These are phyloP conservation scores for Melinopterus prodromus DNA, from an alignment of 2,888 invertebrate genomes.

Conservation along the genomic window DNA sequence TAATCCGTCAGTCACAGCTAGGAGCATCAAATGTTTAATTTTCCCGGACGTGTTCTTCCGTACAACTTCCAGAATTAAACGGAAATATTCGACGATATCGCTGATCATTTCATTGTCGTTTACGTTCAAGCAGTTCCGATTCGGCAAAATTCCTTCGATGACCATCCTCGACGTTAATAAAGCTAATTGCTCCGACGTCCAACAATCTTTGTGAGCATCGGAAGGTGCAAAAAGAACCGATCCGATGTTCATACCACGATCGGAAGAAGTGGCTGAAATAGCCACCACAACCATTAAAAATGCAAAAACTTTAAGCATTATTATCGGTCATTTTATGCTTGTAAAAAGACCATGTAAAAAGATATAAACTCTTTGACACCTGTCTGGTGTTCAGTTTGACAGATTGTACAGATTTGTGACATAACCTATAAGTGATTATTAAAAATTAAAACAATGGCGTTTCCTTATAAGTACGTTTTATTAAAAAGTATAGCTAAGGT, in stretches of 20 bases:
- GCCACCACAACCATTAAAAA: neutral
- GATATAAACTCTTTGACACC: no score
- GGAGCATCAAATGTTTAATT: constrained; percentile 54
- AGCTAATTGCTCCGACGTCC: constrained; percentile 55
- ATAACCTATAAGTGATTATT: neutral
- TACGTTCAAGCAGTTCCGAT: constrained; percentile 45
- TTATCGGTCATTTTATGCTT: neutral
- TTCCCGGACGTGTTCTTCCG: constrained; percentile 50
- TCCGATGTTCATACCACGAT: constrained; percentile 45
- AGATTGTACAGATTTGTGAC: no score
- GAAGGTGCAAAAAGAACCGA: constrained; percentile 56
- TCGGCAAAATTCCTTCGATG: constrained; percentile 55
- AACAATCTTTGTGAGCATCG: constrained; percentile 55
- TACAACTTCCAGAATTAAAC: constrained; percentile 51
- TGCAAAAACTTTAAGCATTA: neutral
- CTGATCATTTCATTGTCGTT: constrained; percentile 54
- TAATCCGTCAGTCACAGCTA: constrained; percentile 56
- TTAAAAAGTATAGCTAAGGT: constrained; percentile 33
- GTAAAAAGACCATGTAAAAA: no score
- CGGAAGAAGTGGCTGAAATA: neutral
- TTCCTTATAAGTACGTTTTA: neutral
- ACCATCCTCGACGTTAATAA: constrained; percentile 57
- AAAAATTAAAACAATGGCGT: neutral
- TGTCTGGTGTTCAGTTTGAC: no score
- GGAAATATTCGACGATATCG: constrained; percentile 57